Base-by-base conservation (phyloP, 64 coral and sea anemone species). In the Montipora efflorescens region DNA sequence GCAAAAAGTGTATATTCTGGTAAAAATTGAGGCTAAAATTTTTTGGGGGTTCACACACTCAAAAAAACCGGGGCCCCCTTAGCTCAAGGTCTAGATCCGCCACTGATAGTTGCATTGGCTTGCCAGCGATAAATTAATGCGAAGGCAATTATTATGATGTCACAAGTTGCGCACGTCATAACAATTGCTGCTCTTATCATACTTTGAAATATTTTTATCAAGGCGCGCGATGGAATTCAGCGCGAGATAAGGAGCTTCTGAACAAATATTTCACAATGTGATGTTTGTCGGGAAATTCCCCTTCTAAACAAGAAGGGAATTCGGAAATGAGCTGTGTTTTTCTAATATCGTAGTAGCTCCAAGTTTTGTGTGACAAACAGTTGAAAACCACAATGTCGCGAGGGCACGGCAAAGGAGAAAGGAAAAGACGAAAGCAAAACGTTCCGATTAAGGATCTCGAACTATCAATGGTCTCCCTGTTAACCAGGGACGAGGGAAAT, bases 341-440 rank as follows among this genome's bases (percentile, higher is more conserved):
- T 13, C 45, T 10, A 64, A 18, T 19, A 2, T 14, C 36, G 1
- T 36, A 7, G 10, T 47, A 10, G 36, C 36, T 8, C 14, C 3
- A 18, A 47, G 11, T 82, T 61, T 62, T 72, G 51, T 11, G 57
- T 19, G 36, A 14, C 47, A 12, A 43, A 62, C 19, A 20, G 16
- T 12, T 12, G 1, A 15, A 58, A 12, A 44, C 0, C 7, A 84
- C 19, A 13, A 96, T 96, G 95, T 93, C 95, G 67, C 79, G 91
- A 57, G 80, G 91, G 36, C 74, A 76, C 10, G 90, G 90, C 70
- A 94, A 79, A 47, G 66, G 62, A 14, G 82, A 58, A 9, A 58
- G 89, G 48, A 90, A 74, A 53, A 61, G 62, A 8, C 7, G 21
- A 3, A 77, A 66, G 4, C 48, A 11, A 7, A 91, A 52, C 46